Conservation (phyloP, 2,797 vertebrate species). For the Leucoraja ocellata region DNA sequence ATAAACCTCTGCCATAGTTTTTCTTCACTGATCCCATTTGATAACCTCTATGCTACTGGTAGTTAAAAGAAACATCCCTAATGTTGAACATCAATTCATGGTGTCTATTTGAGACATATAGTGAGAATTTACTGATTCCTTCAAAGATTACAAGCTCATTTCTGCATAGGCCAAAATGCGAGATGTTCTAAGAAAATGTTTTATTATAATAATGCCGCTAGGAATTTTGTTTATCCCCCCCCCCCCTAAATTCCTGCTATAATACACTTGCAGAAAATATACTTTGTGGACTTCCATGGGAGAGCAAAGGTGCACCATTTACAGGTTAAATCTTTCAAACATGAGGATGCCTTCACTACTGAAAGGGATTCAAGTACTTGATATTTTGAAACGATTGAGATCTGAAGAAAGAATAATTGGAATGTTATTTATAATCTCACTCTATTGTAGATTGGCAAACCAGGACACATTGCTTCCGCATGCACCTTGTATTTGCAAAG, state of each 20-base stretch:
- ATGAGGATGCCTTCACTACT: not conserved
- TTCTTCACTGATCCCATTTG: not conserved
- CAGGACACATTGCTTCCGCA: not conserved
- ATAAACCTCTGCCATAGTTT: not conserved
- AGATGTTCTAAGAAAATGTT: not conserved
- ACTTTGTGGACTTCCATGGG: not conserved
- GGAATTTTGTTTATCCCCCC: not conserved
- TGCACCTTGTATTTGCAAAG: not conserved
- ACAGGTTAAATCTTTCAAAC: not conserved
- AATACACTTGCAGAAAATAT: not conserved
- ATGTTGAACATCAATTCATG: not conserved
- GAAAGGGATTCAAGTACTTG: not conserved
- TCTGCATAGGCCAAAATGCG: constrained; percentile 6
- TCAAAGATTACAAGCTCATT: not conserved
- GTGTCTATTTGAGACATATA: not conserved
- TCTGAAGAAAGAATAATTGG: not conserved
- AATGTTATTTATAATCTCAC: not conserved
- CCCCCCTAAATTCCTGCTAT: not conserved
- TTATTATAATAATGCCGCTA: not conserved
- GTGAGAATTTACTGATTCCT: not conserved
- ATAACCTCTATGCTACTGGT: not conserved
- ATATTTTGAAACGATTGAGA: constrained; percentile 1
- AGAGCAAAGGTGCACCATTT: not conserved
- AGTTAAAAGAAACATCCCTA: not conserved
- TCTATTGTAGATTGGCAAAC: not conserved